These are phyloP conservation scores for Trinorchestia longiramus DNA, from an alignment of 1,140 invertebrate genomes.

Conservation along the genomic window DNA sequence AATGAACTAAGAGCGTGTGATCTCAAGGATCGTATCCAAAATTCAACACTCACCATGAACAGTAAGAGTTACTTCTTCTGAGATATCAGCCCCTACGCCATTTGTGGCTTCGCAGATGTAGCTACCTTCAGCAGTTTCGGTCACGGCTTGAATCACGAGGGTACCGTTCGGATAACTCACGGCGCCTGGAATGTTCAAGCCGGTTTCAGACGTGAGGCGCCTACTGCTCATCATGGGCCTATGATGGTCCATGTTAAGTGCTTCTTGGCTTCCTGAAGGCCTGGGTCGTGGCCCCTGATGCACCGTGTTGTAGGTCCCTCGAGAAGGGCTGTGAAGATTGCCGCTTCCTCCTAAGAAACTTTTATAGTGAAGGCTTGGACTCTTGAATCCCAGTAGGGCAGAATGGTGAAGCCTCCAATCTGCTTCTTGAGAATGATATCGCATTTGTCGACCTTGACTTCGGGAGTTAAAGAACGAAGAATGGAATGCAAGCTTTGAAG, in stretches of 20 bases:
- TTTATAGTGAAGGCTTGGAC: neutral
- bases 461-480: neutral
- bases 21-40: neutral
- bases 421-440: neutral
- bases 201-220: neutral
- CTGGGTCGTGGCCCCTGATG: conserved; percentile 6
- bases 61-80: conserved; percentile 71
- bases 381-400: neutral
- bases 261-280: conserved; percentile 18
- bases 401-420: neutral
- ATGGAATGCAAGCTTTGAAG: neutral
- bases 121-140: conserved; percentile 69
- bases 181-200: neutral
- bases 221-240: neutral
- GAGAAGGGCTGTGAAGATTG: neutral
- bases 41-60: conserved; percentile 70
- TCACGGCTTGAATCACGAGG: conserved; percentile 69
- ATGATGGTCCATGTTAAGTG: neutral
- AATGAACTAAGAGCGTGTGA: neutral
- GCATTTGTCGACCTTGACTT: neutral
- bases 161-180: conserved; percentile 69
- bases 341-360: neutral
- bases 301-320: conserved; percentile 12
- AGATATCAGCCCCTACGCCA: conserved; percentile 71
- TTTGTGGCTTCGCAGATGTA: conserved; percentile 73